These are phyloP conservation scores for Vombatus ursinus DNA, from an alignment of 2,113 vertebrate species.

Conservation along the genomic window DNA sequence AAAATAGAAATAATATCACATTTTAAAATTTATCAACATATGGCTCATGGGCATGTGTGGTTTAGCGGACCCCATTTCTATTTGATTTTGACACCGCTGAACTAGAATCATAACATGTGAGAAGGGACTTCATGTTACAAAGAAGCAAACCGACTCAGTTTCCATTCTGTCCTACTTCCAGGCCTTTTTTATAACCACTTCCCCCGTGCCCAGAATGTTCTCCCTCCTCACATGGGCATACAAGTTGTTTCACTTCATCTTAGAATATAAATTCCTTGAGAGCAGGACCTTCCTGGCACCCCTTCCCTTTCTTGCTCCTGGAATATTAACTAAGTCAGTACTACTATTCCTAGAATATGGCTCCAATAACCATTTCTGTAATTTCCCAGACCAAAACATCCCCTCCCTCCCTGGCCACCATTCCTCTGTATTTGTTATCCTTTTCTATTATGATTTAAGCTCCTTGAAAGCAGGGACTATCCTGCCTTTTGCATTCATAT, in stretches of 20 bases:
- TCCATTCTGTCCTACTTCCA: not conserved
- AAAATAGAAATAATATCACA: not conserved
- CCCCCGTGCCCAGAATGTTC: not conserved
- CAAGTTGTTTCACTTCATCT: too few species aligned
- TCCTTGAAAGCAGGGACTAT: not conserved
- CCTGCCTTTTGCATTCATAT: not conserved
- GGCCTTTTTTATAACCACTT: not conserved
- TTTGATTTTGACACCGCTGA: not conserved
- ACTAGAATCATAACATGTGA: not conserved
- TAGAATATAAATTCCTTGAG: not conserved
- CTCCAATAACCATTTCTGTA: not conserved
- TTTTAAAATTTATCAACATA: not conserved
- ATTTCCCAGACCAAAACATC: not conserved
- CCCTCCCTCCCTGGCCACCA: not conserved
- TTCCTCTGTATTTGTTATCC: not conserved
- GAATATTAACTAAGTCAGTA: not conserved
- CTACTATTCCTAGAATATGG: not conserved
- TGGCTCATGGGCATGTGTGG: not conserved
- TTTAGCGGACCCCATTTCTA: not conserved
- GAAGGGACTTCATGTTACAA: not conserved
- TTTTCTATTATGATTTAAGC: not conserved
- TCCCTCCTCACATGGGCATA: not conserved
- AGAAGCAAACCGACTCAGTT: not conserved
- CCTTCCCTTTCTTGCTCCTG: not conserved
- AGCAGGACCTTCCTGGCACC: not conserved